Percentiles rank a stretch among this genome's conserved stretches.
Conservation (phyloP, 1,140 invertebrate genomes). For the Drosophila murphyi region DNA sequence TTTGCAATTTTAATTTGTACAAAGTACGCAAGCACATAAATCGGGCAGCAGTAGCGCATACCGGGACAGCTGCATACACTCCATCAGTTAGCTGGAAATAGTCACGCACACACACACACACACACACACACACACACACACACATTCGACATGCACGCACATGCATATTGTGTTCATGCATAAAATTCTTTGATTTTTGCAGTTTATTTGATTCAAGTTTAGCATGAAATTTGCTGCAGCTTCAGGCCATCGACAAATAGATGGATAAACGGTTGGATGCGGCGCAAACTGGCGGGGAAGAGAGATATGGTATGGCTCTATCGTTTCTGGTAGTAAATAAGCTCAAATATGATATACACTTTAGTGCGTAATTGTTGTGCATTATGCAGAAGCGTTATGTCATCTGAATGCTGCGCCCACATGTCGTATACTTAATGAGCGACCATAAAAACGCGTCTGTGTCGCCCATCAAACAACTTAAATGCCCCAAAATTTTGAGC, state of each 20-base stretch:
- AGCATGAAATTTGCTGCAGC: constrained; percentile 39
- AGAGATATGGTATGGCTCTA: not conserved
- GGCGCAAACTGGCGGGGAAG: not conserved
- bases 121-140: not conserved
- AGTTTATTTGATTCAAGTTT: constrained; percentile 35
- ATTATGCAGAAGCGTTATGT: constrained; percentile 28
- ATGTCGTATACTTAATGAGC: constrained; percentile 47
- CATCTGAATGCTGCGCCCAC: constrained; percentile 37
- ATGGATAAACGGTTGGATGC: constrained; percentile 3
- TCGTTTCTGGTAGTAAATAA: constrained; percentile 25
- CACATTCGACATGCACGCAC: not conserved
- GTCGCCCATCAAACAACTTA: constrained; percentile 61
- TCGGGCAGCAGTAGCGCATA: constrained; percentile 11
- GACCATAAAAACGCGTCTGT: constrained; percentile 65
- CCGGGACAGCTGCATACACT: constrained; percentile 44
- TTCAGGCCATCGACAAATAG: constrained; percentile 39
- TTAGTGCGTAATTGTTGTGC: constrained; percentile 42
- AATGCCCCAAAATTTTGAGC: constrained; percentile 44
- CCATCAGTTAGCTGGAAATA: constrained; percentile 61
- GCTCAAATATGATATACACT: constrained; percentile 36
- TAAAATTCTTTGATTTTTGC: constrained; percentile 58
- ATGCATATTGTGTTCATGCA: constrained; percentile 15
- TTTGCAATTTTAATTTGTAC: constrained; percentile 79
- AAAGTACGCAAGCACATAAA: constrained; percentile 62
- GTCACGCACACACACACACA: constrained; percentile 19